Conservation (phyloP, 2,113 vertebrate genomes). For the Tringa solitaria region DNA sequence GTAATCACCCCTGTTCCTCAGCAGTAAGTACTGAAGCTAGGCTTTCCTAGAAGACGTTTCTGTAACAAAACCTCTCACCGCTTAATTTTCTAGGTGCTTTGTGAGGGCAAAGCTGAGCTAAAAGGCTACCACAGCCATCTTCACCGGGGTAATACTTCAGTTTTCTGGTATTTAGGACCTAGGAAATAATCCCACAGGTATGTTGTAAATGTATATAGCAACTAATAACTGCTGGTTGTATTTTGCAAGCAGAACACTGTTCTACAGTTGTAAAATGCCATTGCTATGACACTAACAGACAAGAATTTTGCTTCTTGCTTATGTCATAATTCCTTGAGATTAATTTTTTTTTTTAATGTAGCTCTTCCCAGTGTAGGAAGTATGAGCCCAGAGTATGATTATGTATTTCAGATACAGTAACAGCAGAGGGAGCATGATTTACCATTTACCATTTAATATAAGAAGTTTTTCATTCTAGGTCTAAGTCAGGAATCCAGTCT, state of each 20-base stretch:
- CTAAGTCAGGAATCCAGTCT: background rate
- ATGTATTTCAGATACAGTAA: background rate
- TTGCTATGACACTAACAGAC: background rate
- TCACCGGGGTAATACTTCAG: background rate
- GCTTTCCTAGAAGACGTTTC: background rate
- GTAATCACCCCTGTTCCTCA: background rate
- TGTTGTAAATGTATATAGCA: background rate
- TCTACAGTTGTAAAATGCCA: background rate
- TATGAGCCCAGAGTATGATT: background rate
- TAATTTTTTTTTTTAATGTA: background rate
- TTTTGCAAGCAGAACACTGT: rapidly evolving
- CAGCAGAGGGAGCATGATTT: slow-evolving; percentile 43
- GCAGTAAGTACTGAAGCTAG: too few relatives aligned
- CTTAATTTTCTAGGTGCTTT: background rate
- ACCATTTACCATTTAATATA: background rate
- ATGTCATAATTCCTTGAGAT: background rate
- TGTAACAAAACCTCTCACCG: background rate
- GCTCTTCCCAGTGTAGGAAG: background rate
- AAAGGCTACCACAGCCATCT: background rate
- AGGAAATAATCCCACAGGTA: background rate
- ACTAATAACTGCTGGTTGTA: rapidly evolving
- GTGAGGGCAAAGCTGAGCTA: background rate
- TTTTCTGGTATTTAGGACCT: background rate
- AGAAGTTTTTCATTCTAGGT: background rate
- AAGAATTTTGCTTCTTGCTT: background rate